A percentile compares a stretch with the other conserved stretches of the same genome.
Evolutionary conservation across 2,888 invertebrate species (phyloP).

Genomic region (Mythimna loreyi): DNA sequence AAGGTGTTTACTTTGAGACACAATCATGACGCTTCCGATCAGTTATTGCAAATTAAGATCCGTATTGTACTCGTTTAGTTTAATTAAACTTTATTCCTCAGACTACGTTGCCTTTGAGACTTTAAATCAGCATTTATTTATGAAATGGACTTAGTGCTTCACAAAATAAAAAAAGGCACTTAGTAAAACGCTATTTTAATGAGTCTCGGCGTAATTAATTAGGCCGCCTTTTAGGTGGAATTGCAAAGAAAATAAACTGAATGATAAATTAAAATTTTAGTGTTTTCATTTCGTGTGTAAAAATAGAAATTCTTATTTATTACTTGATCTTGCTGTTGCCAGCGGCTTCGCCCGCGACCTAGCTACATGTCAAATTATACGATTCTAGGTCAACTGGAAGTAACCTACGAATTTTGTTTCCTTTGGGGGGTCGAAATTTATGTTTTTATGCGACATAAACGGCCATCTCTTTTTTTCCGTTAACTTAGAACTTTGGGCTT

Average conservation of each 20-base stretch:
- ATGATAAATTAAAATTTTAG: constrained; percentile 9
- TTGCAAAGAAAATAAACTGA: constrained; percentile 21
- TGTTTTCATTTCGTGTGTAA: constrained; percentile 11
- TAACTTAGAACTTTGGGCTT: no score
- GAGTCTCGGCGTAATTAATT: constrained; percentile 45
- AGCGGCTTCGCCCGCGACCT: background rate
- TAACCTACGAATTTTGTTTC: no score
- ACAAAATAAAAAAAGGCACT: constrained; percentile 32
- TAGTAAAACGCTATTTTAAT: constrained; percentile 32
- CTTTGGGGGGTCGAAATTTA: no score
- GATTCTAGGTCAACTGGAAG: no score
- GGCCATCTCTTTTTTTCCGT: no score
- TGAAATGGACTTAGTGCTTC: background rate
- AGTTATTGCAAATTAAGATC: constrained; percentile 53
- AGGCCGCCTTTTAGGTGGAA: constrained; percentile 16
- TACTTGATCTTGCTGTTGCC: background rate
- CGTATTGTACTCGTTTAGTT: constrained; percentile 37
- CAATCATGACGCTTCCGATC: constrained; percentile 63
- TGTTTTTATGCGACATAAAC: no score
- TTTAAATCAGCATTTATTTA: constrained; percentile 16
- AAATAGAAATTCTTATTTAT: constrained; percentile 8
- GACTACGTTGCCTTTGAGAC: constrained; percentile 8
- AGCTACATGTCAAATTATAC: no score
- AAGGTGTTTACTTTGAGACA: constrained; percentile 69
- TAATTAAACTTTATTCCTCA: constrained; percentile 40